Evolutionary conservation across 1,140 invertebrate species (phyloP).

Genomic region (Papilio machaon): DNA sequence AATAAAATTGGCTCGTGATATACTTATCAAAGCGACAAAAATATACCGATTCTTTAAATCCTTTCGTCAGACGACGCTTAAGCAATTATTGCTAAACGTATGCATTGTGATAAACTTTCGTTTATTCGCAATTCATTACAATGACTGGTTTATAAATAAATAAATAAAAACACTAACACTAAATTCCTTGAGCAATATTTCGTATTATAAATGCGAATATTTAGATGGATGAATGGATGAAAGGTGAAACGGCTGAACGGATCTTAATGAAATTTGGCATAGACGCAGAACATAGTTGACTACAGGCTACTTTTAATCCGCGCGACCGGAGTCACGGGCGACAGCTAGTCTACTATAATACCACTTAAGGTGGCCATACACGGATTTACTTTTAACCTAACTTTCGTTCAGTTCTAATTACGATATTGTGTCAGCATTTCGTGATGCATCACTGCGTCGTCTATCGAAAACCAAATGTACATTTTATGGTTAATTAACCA

Average conservation of each 20-base stretch:
- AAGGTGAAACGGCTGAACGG: too few relatives aligned
- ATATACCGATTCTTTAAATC: neutral
- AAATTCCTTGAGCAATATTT: neutral
- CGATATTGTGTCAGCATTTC: neutral
- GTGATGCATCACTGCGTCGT: neutral
- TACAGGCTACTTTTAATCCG: too few relatives aligned
- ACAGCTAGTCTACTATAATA: neutral
- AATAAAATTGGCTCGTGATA: neutral
- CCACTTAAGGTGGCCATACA: neutral
- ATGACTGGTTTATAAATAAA: constrained; percentile 3
- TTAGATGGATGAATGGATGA: too few relatives aligned
- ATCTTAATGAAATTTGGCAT: too few relatives aligned
- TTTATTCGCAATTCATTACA: constrained; percentile 8
- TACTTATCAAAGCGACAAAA: too few relatives aligned
- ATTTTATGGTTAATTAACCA: neutral
- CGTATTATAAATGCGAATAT: too few relatives aligned
- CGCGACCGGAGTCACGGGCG: too few relatives aligned
- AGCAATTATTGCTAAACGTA: neutral
- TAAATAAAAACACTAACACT: neutral
- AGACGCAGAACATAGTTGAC: too few relatives aligned
- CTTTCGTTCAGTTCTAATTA: neutral
- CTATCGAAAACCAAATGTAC: neutral
- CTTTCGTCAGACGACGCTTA: neutral
- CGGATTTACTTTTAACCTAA: neutral
- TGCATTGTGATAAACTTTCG: constrained; percentile 7